A percentile compares a stretch with the other conserved stretches of the same genome.
Conservation (phyloP, 2,888 invertebrate species). For the Argynnis bischoffii region DNA sequence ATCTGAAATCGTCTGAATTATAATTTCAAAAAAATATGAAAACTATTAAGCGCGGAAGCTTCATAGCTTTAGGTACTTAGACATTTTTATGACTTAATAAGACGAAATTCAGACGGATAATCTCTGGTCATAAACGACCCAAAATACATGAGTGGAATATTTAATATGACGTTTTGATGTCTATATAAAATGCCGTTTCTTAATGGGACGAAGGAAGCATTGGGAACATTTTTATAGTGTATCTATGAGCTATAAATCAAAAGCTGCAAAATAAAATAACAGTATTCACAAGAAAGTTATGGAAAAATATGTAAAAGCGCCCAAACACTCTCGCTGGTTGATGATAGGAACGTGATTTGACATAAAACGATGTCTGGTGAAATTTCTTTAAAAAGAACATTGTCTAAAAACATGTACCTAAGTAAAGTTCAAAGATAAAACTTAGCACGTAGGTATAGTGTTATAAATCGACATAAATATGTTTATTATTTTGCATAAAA, state of each 20-base stretch:
- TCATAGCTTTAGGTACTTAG: conserved; percentile 37
- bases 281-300: conserved; percentile 31
- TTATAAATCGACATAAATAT: not conserved
- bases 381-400: conserved; percentile 34
- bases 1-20: too few relatives aligned
- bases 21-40: not conserved
- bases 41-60: not conserved
- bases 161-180: conserved; percentile 59
- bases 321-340: conserved; percentile 38
- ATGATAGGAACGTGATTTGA: conserved; percentile 42
- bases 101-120: conserved; percentile 66
- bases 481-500: too few relatives aligned
- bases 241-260: conserved; percentile 26
- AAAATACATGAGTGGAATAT: conserved; percentile 58
- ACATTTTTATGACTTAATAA: conserved; percentile 70
- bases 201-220: conserved; percentile 21
- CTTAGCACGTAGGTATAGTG: not conserved
- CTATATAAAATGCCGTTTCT: conserved; percentile 45
- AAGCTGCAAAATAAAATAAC: conserved; percentile 22
- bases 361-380: conserved; percentile 45
- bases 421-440: conserved; percentile 5
- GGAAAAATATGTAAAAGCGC: conserved; percentile 37
- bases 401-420: conserved; percentile 18
- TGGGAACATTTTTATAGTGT: conserved; percentile 16
- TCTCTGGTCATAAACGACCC: conserved; percentile 62